A percentile compares a stretch with the other conserved stretches of the same genome.
These are phyloP conservation scores for Channa striata DNA, from an alignment of 2,797 vertebrate genomes.

Conservation along the genomic window DNA sequence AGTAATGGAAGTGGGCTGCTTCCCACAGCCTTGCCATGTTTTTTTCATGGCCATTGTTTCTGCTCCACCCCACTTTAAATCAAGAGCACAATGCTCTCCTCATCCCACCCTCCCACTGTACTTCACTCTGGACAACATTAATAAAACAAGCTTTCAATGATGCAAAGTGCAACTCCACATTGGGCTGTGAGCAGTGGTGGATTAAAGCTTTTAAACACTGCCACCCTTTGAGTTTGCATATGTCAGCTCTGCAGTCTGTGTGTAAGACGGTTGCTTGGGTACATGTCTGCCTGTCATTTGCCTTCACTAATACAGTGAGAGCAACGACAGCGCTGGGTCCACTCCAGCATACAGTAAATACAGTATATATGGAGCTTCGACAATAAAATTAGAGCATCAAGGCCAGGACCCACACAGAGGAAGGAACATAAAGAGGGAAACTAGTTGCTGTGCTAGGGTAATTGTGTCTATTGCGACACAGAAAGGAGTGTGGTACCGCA, in stretches of 20 bases:
- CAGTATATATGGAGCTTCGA: constrained; percentile 12
- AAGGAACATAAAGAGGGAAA: constrained; percentile 26
- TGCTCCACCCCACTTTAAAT: constrained; percentile 82
- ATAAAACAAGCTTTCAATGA: constrained; percentile 85
- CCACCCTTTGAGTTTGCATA: constrained; percentile 79
- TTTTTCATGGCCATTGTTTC: constrained; percentile 86
- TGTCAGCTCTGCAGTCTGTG: constrained; percentile 71
- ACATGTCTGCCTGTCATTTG: constrained; percentile 46
- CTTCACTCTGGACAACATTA: constrained; percentile 84
- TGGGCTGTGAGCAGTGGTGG: constrained; percentile 64
- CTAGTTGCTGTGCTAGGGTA: constrained; percentile 22
- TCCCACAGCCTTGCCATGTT: constrained; percentile 70
- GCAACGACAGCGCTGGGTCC: constrained; percentile 39
- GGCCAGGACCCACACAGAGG: constrained; percentile 20
- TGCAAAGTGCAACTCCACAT: constrained; percentile 73
- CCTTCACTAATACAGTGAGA: constrained; percentile 39
- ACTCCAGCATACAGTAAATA: constrained; percentile 36
- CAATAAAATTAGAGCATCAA: constrained; percentile 42
- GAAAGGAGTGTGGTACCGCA: neutral
- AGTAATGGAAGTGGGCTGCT: constrained; percentile 71
- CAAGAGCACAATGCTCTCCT: constrained; percentile 77
- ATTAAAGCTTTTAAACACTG: constrained; percentile 85
- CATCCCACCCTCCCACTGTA: constrained; percentile 18
- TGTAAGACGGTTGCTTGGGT: constrained; percentile 27
- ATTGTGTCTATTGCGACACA: constrained; percentile 11